These are phyloP conservation scores for Sicus ferrugineus DNA, from an alignment of 2,888 invertebrate genomes.

Conservation along the genomic window DNA sequence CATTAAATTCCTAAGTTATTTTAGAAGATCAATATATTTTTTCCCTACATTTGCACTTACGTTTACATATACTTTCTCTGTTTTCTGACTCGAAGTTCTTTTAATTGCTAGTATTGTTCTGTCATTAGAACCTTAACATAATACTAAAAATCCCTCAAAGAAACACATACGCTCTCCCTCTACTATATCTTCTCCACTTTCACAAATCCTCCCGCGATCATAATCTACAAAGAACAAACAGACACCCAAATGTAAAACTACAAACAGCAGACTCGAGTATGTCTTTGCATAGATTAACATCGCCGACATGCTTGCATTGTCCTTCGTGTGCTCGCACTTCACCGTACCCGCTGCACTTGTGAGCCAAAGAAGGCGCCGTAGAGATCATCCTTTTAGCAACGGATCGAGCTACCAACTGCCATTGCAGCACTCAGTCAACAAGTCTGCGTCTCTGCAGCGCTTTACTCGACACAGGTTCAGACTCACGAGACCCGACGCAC, in stretches of 20 bases:
- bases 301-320: conserved; percentile 2
- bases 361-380: conserved; percentile 3
- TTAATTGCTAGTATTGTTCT: no score
- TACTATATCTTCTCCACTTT: not conserved
- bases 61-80: no score
- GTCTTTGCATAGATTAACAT: not conserved
- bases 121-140: no score
- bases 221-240: conserved; percentile 14
- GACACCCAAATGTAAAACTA: not conserved
- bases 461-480: not conserved
- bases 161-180: no score
- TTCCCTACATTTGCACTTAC: no score
- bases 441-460: not conserved
- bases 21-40: no score
- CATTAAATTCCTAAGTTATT: no score
- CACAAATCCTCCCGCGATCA: conserved; percentile 1
- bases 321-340: conserved; percentile 9
- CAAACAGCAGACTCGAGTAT: not conserved
- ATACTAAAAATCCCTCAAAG: no score
- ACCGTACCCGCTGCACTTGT: not conserved
- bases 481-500: not conserved
- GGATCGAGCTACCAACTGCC: conserved; percentile 27
- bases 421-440: not conserved
- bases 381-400: conserved; percentile 5
- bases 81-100: no score